Evolutionary conservation across 1,140 invertebrate genomes (phyloP).

Genomic region (Campoletis sonorensis): DNA sequence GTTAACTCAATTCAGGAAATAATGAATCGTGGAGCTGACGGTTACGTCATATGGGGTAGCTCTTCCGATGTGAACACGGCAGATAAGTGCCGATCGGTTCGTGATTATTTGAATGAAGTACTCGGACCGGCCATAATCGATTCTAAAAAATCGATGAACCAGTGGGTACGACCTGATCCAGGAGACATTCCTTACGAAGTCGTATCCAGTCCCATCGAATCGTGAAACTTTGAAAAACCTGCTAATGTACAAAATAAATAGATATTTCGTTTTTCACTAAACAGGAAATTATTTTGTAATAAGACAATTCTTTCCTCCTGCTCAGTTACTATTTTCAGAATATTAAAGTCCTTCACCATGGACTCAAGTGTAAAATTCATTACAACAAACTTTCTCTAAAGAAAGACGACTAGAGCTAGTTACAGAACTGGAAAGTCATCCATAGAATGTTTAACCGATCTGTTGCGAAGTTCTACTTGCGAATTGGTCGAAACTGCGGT

Average conservation of each 20-base stretch:
- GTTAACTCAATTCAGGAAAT: slow-evolving; percentile 77
- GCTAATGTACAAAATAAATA: too few relatives aligned
- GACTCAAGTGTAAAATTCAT: too few relatives aligned
- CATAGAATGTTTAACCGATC: slow-evolving; percentile 13
- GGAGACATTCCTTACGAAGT: not conserved
- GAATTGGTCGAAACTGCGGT: slow-evolving; percentile 31
- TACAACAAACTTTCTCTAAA: not conserved
- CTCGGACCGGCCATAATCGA: slow-evolving; percentile 78
- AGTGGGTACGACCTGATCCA: not conserved
- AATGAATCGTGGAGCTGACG: slow-evolving; percentile 77
- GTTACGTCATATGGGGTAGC: slow-evolving; percentile 85
- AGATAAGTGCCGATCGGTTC: slow-evolving; percentile 79
- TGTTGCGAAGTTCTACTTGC: slow-evolving; percentile 31
- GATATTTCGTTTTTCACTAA: too few relatives aligned
- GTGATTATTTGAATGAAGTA: slow-evolving; percentile 78
- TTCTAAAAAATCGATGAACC: slow-evolving; percentile 24
- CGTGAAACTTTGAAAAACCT: too few relatives aligned
- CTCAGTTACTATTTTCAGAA: too few relatives aligned
- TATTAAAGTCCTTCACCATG: too few relatives aligned
- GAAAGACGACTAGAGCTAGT: not conserved
- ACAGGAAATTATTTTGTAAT: too few relatives aligned
- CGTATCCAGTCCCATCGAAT: not conserved
- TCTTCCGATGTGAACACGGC: slow-evolving; percentile 82
- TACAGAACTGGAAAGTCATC: not conserved
- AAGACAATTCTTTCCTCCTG: too few relatives aligned